These are phyloP conservation scores for Calliopum simillimum DNA, from an alignment of 2,888 invertebrate genomes.

Conservation along the genomic window DNA sequence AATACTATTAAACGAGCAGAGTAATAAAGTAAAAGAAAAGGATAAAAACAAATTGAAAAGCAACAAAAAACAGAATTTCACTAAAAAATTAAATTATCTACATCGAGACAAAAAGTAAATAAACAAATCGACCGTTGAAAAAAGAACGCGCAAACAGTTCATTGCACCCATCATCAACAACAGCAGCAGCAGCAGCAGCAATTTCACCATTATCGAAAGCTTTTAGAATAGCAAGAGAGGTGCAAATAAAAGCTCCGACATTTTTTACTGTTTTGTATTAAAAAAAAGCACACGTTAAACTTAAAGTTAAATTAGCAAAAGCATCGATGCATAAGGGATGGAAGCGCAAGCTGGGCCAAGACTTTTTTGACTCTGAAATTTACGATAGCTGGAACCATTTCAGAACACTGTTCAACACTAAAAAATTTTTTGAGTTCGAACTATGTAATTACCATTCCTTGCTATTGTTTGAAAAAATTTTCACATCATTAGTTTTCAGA, in stretches of 20 bases:
- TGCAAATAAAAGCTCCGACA: background rate
- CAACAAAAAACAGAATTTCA: background rate
- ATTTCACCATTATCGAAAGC: background rate
- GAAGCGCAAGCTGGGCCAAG: too few species aligned
- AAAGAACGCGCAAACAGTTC: background rate
- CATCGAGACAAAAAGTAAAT: background rate
- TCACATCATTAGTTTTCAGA: too few species aligned
- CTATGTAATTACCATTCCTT: too few species aligned
- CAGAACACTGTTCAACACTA: too few species aligned
- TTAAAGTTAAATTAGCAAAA: too few species aligned
- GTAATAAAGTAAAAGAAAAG: background rate
- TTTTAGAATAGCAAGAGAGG: background rate
- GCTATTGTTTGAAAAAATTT: too few species aligned
- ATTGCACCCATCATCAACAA: background rate
- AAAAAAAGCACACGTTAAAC: too few species aligned
- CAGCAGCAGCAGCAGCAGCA: background rate
- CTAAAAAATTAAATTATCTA: background rate
- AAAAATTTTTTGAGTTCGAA: too few species aligned
- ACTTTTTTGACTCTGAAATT: too few species aligned
- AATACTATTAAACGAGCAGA: background rate
- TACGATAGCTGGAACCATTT: too few species aligned
- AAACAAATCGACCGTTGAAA: background rate
- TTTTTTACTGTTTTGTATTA: background rate
- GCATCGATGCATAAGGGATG: too few species aligned
- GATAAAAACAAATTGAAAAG: background rate